A percentile compares a stretch with the other conserved stretches of the same genome.
Conservation (phyloP, 1,140 invertebrate species). For the Eriosoma lanigerum region DNA sequence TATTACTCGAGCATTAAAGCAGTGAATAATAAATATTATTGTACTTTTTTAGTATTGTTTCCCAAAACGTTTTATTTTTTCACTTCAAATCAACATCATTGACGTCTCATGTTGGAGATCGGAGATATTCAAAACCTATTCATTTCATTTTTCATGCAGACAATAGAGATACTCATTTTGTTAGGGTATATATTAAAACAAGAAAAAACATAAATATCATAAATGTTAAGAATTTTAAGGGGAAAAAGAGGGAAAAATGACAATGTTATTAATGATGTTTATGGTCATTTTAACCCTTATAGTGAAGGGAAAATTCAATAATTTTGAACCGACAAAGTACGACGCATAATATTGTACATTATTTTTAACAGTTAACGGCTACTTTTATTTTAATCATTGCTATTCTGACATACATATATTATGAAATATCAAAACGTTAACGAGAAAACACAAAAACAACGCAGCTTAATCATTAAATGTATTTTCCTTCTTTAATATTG, state of each 20-base stretch:
- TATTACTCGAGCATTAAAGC: no score
- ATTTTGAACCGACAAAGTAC: constrained; percentile 42
- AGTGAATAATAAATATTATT: no score
- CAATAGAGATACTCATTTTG: constrained; percentile 4
- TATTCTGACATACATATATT: neutral
- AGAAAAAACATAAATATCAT: constrained; percentile 10
- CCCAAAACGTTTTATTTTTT: constrained; percentile 30
- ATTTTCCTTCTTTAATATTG: neutral
- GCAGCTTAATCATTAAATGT: no score
- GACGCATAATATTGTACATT: neutral
- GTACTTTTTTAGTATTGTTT: no score
- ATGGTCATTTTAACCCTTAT: constrained; percentile 19
- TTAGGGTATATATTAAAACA: constrained; percentile 11
- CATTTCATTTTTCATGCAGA: constrained; percentile 4
- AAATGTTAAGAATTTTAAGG: neutral
- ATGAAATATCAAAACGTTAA: neutral
- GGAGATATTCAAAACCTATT: constrained; percentile 27
- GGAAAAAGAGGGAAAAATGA: constrained; percentile 30
- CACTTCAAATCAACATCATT: neutral
- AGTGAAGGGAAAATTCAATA: constrained; percentile 10
- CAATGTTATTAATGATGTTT: constrained; percentile 42
- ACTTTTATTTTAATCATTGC: neutral
- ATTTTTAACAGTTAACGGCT: constrained; percentile 23
- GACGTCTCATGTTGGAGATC: neutral
- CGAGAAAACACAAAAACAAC: neutral